These are phyloP conservation scores for Macrotrachela quadricornifera DNA, from an alignment of 1,140 invertebrate species.

Conservation along the genomic window DNA sequence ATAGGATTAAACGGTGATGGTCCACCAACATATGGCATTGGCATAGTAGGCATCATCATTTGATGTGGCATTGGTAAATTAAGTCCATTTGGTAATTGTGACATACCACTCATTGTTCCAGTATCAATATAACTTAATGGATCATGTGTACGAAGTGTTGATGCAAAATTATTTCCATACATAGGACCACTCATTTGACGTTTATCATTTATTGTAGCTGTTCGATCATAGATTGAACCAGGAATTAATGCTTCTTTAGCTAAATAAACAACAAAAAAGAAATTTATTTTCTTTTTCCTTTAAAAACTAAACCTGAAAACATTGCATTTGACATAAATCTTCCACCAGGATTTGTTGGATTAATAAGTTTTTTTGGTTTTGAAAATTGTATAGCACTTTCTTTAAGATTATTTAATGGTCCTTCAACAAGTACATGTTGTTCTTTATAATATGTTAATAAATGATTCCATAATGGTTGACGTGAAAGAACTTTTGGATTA, in stretches of 20 bases:
- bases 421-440: constrained; percentile 86
- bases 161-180: background rate
- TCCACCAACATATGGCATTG: background rate
- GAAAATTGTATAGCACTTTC: constrained; percentile 31
- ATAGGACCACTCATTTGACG: background rate
- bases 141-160: background rate
- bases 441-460: constrained; percentile 92
- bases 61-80: constrained; percentile 6
- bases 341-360: background rate
- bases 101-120: background rate
- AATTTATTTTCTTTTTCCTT: background rate
- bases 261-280: background rate
- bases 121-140: constrained; percentile 4
- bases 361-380: constrained; percentile 2
- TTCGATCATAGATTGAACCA: background rate
- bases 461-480: constrained; percentile 95
- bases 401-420: constrained; percentile 85
- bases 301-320: background rate
- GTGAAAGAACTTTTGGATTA: constrained; percentile 91
- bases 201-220: background rate
- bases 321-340: too few species aligned
- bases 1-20: too few species aligned
- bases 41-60: constrained; percentile 5
- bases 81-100: background rate
- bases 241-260: constrained; percentile 6